These are phyloP conservation scores for Hassar affinis DNA, from an alignment of 2,113 vertebrate species.

Conservation along the genomic window DNA sequence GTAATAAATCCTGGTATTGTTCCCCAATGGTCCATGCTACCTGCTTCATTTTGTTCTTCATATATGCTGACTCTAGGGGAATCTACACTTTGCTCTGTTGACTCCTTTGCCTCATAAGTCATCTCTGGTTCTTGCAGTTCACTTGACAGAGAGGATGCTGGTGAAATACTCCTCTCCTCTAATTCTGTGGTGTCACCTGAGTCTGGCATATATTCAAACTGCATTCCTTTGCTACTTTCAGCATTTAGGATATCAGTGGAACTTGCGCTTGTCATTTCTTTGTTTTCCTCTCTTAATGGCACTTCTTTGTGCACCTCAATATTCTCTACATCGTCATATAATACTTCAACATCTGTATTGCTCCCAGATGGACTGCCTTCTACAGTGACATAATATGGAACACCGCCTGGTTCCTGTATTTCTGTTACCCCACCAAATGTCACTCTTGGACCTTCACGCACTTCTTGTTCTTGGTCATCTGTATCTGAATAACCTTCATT, in stretches of 20 bases:
- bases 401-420: conserved; percentile 3
- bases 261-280: background rate
- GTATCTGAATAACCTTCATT: conserved; percentile 74
- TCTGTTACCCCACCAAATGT: conserved; percentile 43
- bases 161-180: conserved; percentile 55
- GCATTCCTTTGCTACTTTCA: conserved; percentile 11
- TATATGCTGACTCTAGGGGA: background rate
- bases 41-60: conserved; percentile 20
- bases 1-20: conserved; percentile 50
- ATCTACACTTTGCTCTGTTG: conserved; percentile 54
- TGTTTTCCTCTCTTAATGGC: conserved; percentile 15
- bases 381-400: conserved; percentile 65
- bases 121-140: conserved; percentile 7
- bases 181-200: conserved; percentile 19
- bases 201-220: conserved; percentile 63
- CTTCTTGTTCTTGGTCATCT: conserved; percentile 38
- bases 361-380: conserved; percentile 40
- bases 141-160: conserved; percentile 58
- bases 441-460: conserved; percentile 40
- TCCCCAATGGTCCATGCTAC: conserved; percentile 4
- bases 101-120: conserved; percentile 33
- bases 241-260: background rate
- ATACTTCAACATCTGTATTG: conserved; percentile 14
- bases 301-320: conserved; percentile 32
- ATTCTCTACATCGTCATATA: background rate